Conservation (phyloP, 2,888 invertebrate genomes). For the Plagiodera versicolora region DNA sequence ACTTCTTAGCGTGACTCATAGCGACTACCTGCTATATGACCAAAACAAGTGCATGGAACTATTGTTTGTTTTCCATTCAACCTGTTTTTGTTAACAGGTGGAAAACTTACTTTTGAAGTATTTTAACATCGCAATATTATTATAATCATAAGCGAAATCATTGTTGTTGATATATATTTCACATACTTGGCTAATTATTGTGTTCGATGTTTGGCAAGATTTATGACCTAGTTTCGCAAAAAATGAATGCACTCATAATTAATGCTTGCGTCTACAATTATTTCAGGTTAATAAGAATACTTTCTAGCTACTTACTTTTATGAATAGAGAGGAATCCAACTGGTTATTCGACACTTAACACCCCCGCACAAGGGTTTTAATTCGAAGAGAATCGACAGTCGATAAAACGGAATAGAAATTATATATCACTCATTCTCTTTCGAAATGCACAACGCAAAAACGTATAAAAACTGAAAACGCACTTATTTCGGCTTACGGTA, state of each 20-base stretch:
- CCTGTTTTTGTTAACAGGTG: slow-evolving; percentile 8
- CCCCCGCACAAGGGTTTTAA: slow-evolving; percentile 8
- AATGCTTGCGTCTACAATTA: slow-evolving; percentile 18
- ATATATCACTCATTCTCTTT: background rate
- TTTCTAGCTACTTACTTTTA: slow-evolving; percentile 3
- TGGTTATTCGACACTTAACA: background rate
- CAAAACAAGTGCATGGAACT: background rate
- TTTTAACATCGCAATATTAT: background rate
- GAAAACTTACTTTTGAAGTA: background rate
- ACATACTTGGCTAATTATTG: slow-evolving; percentile 10
- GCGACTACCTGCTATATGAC: background rate
- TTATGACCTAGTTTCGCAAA: slow-evolving; percentile 26
- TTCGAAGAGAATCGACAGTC: background rate
- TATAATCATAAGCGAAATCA: background rate
- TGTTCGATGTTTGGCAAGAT: slow-evolving; percentile 22
- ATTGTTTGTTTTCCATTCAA: background rate
- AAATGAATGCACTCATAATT: slow-evolving; percentile 14
- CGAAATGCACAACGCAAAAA: background rate
- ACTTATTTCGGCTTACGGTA: background rate
- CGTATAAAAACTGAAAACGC: background rate
- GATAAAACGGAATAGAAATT: background rate
- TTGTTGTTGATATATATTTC: background rate
- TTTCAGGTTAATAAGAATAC: background rate
- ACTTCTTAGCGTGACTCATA: background rate
- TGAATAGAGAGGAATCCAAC: background rate